These are phyloP conservation scores for Melangyna quadrimaculata DNA, from an alignment of 2,888 invertebrate species.

Conservation along the genomic window DNA sequence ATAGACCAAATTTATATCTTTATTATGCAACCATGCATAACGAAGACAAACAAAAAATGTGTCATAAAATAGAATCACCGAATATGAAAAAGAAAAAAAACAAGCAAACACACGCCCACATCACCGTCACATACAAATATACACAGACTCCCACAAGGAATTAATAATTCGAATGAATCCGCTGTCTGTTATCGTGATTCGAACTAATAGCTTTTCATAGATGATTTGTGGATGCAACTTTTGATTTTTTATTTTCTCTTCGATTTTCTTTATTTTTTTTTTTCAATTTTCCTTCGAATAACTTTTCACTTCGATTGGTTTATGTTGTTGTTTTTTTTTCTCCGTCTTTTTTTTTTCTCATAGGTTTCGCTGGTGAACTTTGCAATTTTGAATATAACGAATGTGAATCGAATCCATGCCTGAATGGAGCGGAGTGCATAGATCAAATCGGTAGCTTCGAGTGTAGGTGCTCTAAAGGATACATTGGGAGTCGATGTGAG, in stretches of 20 bases:
- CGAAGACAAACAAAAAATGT: slow-evolving; percentile 5
- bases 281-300: slow-evolving; percentile 21
- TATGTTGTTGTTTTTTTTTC: background rate
- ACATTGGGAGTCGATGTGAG: slow-evolving; percentile 87
- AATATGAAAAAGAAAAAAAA: background rate
- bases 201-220: slow-evolving; percentile 58
- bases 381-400: slow-evolving; percentile 90
- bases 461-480: slow-evolving; percentile 87
- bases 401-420: slow-evolving; percentile 88
- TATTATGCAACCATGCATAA: background rate
- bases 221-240: slow-evolving; percentile 48
- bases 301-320: slow-evolving; percentile 22
- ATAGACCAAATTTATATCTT: background rate
- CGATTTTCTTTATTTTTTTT: slow-evolving; percentile 1
- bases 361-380: slow-evolving; percentile 87
- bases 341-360: slow-evolving; percentile 21
- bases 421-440: slow-evolving; percentile 88
- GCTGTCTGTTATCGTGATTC: slow-evolving; percentile 53
- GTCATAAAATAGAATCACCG: background rate
- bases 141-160: slow-evolving; percentile 20
- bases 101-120: background rate
- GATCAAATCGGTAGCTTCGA: slow-evolving; percentile 87
- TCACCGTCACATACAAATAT: background rate
- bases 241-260: slow-evolving; percentile 29
- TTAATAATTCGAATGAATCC: slow-evolving; percentile 61